Percentiles rank a stretch among this genome's conserved stretches.
These are phyloP conservation scores for Timema cristinae DNA, from an alignment of 2,888 invertebrate genomes.

Conservation along the genomic window DNA sequence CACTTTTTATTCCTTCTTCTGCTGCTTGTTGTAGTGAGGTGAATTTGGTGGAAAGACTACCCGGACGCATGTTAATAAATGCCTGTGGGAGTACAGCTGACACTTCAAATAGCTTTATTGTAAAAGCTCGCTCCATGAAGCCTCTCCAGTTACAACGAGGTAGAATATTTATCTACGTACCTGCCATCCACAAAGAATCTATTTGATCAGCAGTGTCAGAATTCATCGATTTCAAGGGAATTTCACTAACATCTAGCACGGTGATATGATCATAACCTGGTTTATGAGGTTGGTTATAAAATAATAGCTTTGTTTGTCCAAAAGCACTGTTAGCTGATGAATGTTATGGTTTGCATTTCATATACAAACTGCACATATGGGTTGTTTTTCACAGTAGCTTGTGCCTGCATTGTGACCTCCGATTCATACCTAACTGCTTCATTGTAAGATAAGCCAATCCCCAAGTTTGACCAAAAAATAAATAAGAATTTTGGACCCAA, in stretches of 20 bases:
- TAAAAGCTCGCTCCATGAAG: not conserved
- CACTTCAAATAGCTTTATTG: not conserved
- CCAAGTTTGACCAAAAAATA: not conserved
- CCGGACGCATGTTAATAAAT: constrained; percentile 6
- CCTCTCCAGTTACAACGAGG: constrained; percentile 6
- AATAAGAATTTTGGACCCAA: not conserved
- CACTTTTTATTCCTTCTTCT: constrained; percentile 1
- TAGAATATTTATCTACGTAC: constrained; percentile 2
- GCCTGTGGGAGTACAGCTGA: not conserved
- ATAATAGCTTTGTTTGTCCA: not conserved
- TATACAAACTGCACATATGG: constrained; percentile 5
- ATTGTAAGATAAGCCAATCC: constrained; percentile 10
- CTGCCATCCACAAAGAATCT: constrained; percentile 12
- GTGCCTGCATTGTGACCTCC: not conserved
- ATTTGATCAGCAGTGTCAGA: not conserved
- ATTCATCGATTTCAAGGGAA: not conserved
- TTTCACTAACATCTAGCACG: not conserved
- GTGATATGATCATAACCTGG: not conserved
- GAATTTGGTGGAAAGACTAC: not conserved
- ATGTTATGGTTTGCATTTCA: constrained; percentile 1
- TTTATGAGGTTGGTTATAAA: not conserved
- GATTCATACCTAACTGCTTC: constrained; percentile 9
- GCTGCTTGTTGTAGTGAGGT: constrained; percentile 7
- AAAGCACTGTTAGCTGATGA: constrained; percentile 7
- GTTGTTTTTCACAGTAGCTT: not conserved